Conservation (phyloP, 2,888 invertebrate species). For the Stegophylla sp. region DNA sequence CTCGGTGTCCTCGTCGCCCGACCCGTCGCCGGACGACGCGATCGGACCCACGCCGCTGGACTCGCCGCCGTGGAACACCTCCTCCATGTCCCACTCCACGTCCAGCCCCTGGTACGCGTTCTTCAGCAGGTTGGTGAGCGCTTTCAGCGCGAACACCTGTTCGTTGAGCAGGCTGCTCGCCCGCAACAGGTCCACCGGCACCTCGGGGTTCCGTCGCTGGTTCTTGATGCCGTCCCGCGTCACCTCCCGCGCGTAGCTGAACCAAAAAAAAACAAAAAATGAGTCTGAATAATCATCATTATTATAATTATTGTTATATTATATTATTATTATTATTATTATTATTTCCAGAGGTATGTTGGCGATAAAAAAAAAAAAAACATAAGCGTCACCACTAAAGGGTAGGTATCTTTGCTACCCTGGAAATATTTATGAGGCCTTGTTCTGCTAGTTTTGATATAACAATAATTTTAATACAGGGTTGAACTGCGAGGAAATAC, state of each 20-base stretch:
- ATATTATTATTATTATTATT: neutral
- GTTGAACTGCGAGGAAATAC: too few relatives aligned
- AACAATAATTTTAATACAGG: too few relatives aligned
- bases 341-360: too few relatives aligned
- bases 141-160: conserved; percentile 78
- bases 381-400: too few relatives aligned
- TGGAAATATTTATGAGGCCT: too few relatives aligned
- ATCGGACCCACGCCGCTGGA: conserved; percentile 58
- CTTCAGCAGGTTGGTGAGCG: conserved; percentile 80
- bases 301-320: neutral
- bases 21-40: conserved; percentile 40
- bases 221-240: conserved; percentile 74
- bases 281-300: neutral
- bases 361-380: too few relatives aligned
- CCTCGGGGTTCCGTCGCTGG: conserved; percentile 76
- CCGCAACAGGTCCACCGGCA: conserved; percentile 66
- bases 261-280: neutral
- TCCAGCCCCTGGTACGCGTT: conserved; percentile 91
- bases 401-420: too few relatives aligned
- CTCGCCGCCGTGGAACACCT: conserved; percentile 58
- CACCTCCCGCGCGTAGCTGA: conserved; percentile 72
- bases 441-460: too few relatives aligned
- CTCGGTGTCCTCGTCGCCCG: conserved; percentile 43
- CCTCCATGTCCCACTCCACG: conserved; percentile 81
- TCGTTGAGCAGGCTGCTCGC: conserved; percentile 71